Conservation (phyloP, 2,888 invertebrate species). For the Dexiosoma caninum region DNA sequence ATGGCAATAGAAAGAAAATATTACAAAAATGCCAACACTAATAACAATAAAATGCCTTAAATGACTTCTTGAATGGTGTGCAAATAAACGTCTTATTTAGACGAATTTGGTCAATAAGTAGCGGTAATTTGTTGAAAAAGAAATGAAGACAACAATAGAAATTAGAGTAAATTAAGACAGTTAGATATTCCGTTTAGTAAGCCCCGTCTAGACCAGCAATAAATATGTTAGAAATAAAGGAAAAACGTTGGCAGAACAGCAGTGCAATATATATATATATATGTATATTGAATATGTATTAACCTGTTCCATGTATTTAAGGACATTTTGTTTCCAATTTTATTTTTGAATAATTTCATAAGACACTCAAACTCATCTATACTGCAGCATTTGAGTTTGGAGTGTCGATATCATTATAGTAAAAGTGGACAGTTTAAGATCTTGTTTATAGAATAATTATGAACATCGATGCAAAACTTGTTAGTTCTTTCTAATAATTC, state of each 20-base stretch:
- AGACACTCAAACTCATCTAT: too few relatives aligned
- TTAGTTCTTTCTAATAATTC: too few relatives aligned
- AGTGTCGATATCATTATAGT: too few relatives aligned
- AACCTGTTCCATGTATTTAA: too few relatives aligned
- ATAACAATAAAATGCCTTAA: not conserved
- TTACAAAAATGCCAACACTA: constrained; percentile 17
- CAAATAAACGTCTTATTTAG: constrained; percentile 3
- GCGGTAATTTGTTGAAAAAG: not conserved
- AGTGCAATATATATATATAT: not conserved
- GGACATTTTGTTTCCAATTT: too few relatives aligned
- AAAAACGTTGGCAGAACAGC: too few relatives aligned
- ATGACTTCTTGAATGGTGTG: not conserved
- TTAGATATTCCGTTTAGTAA: not conserved
- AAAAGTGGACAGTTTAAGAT: too few relatives aligned
- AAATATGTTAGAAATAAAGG: too few relatives aligned
- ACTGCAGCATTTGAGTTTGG: too few relatives aligned
- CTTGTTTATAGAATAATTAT: too few relatives aligned
- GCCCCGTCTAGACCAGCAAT: not conserved
- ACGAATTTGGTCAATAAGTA: constrained; percentile 11
- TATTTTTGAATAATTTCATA: too few relatives aligned
- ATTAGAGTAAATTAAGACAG: not conserved
- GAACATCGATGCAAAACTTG: too few relatives aligned
- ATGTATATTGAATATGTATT: not conserved
- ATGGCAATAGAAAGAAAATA: not conserved
- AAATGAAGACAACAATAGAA: not conserved